A percentile compares a stretch with the other conserved stretches of the same genome.
phyloP scores from a whole-genome alignment of 1,140 invertebrate species.

The Belonocnema kinseyi region DNA sequence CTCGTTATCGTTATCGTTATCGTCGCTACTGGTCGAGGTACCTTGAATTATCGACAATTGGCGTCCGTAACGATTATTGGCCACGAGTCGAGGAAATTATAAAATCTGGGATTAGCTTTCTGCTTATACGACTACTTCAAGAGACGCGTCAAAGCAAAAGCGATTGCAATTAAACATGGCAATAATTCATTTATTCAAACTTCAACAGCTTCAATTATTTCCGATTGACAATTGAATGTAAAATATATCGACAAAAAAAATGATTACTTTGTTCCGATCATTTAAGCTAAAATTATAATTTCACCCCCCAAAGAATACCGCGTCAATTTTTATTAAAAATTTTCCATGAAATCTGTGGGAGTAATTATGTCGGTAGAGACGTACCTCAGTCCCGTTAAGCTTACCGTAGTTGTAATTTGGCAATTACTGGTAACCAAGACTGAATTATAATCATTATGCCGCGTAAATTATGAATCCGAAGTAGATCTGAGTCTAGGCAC shows the following conservation, averaged over 20 bases:
- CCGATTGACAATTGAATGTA: too few relatives aligned
- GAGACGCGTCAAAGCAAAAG: neutral
- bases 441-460: constrained; percentile 15
- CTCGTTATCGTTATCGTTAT: constrained; percentile 31
- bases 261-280: neutral
- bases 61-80: constrained; percentile 4
- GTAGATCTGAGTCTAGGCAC: constrained; percentile 17
- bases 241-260: too few relatives aligned
- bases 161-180: neutral
- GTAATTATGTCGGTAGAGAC: neutral
- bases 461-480: constrained; percentile 16
- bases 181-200: neutral
- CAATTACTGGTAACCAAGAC: constrained; percentile 16
- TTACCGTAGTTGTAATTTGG: constrained; percentile 28
- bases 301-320: neutral
- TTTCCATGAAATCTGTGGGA: neutral
- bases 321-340: neutral
- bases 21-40: constrained; percentile 4
- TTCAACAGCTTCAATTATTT: too few relatives aligned
- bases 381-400: constrained; percentile 13
- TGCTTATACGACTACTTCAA: neutral
- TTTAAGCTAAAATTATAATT: neutral
- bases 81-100: constrained; percentile 14
- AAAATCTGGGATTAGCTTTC: constrained; percentile 9
- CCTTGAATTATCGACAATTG: constrained; percentile 29